These are phyloP conservation scores for Spatulosminthurus flaviceps DNA, from an alignment of 2,888 invertebrate genomes.

Conservation along the genomic window DNA sequence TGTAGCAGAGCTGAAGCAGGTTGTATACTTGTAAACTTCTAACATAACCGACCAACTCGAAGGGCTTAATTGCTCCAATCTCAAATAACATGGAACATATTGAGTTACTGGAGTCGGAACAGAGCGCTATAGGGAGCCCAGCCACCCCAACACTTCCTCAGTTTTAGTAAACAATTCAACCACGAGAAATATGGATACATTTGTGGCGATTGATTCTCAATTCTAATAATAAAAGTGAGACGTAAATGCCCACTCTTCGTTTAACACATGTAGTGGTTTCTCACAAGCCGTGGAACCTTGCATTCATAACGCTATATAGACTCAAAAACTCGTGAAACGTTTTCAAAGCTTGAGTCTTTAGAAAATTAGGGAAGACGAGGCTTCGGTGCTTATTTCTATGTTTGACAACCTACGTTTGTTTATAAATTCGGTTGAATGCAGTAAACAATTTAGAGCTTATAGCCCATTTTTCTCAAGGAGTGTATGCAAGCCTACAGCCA, in stretches of 20 bases:
- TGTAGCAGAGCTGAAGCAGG: background rate
- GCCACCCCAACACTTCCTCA: constrained; percentile 33
- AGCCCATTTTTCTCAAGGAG: too few relatives aligned
- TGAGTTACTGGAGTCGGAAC: constrained; percentile 31
- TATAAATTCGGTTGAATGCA: background rate
- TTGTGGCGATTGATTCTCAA: constrained; percentile 23
- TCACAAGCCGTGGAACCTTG: too few relatives aligned
- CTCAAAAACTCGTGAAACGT: too few relatives aligned
- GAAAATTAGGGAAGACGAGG: too few relatives aligned
- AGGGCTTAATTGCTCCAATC: constrained; percentile 35
- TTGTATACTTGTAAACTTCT: constrained; percentile 32
- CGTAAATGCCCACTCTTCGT: too few relatives aligned
- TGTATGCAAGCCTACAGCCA: too few relatives aligned
- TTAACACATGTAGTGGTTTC: too few relatives aligned
- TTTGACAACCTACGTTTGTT: background rate
- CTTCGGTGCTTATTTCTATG: too few relatives aligned
- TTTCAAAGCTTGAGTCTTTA: too few relatives aligned
- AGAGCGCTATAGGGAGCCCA: background rate
- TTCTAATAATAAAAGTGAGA: background rate
- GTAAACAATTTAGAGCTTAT: too few relatives aligned
- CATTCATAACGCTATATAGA: too few relatives aligned
- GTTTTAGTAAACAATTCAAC: constrained; percentile 40
- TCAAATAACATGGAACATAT: constrained; percentile 40
- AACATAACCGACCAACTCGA: constrained; percentile 22
- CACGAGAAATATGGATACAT: constrained; percentile 44